A percentile compares a stretch with the other conserved stretches of the same genome.
Conservation (phyloP, 1,140 invertebrate species). For the Listronotus bonariensis region DNA sequence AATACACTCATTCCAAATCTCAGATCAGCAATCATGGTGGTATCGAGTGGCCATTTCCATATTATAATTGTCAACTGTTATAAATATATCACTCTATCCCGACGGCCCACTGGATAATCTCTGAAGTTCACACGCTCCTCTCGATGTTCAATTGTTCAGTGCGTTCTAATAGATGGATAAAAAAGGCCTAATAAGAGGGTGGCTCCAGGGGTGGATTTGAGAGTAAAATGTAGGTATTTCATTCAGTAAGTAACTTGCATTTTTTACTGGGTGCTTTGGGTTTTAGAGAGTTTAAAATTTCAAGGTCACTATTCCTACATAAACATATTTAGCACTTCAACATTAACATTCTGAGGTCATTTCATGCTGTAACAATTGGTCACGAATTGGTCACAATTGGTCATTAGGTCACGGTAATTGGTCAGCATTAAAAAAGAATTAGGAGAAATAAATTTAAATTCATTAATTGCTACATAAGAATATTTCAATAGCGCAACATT, state of each 20-base stretch:
- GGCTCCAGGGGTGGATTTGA: conserved; percentile 9
- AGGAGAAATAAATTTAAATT: too few species aligned
- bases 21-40: conserved; percentile 26
- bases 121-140: conserved; percentile 47
- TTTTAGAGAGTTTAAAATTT: too few species aligned
- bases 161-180: conserved; percentile 34
- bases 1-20: conserved; percentile 16
- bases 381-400: too few species aligned
- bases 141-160: conserved; percentile 43
- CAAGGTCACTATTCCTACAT: too few species aligned
- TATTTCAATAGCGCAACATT: too few species aligned
- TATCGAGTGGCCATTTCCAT: conserved; percentile 40
- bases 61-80: conserved; percentile 45
- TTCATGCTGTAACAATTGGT: too few species aligned
- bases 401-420: too few species aligned
- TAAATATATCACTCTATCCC: conserved; percentile 41
- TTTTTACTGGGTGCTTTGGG: too few species aligned
- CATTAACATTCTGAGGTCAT: too few species aligned
- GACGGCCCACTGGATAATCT: conserved; percentile 43
- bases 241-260: not conserved
- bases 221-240: not conserved
- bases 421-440: too few species aligned
- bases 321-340: too few species aligned
- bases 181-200: conserved; percentile 48
- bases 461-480: too few species aligned